A percentile compares a stretch with the other conserved stretches of the same genome.
phyloP scores from a whole-genome alignment of 1,140 invertebrate genomes.

The Lasaia peninsularis region DNA sequence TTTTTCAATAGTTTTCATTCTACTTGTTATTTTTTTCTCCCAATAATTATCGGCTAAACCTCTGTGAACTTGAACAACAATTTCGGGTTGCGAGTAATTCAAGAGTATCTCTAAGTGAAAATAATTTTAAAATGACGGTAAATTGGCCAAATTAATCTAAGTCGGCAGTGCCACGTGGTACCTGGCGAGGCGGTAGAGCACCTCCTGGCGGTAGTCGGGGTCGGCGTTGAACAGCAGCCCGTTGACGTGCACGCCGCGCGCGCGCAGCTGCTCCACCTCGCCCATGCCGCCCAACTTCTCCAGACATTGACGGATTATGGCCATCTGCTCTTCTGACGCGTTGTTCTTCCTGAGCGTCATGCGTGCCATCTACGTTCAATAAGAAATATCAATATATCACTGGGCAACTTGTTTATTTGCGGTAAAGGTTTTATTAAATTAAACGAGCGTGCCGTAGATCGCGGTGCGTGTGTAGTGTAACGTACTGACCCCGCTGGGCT shows the following conservation, averaged over 20 bases:
- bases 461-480: background rate
- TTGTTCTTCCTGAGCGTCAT: slow-evolving; percentile 40
- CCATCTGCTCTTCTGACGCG: slow-evolving; percentile 41
- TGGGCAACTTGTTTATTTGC: no score
- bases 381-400: no score
- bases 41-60: no score
- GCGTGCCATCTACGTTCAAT: slow-evolving; percentile 39
- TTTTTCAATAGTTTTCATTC: no score
- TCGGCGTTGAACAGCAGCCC: slow-evolving; percentile 49
- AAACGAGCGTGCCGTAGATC: no score
- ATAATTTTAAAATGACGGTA: background rate
- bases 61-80: no score
- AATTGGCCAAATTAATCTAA: background rate
- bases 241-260: slow-evolving; percentile 40
- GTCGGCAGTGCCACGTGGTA: background rate
- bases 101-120: no score
- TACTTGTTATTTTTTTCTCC: no score
- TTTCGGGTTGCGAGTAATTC: no score
- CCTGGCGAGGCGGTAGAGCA: slow-evolving; percentile 35
- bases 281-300: slow-evolving; percentile 42
- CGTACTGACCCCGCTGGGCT: slow-evolving; percentile 27
- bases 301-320: slow-evolving; percentile 39
- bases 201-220: slow-evolving; percentile 44
- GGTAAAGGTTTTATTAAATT: no score
- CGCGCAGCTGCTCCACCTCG: slow-evolving; percentile 36